phyloP scores from a whole-genome alignment of 1,140 invertebrate genomes.

The Brachionus rotundiformis region DNA sequence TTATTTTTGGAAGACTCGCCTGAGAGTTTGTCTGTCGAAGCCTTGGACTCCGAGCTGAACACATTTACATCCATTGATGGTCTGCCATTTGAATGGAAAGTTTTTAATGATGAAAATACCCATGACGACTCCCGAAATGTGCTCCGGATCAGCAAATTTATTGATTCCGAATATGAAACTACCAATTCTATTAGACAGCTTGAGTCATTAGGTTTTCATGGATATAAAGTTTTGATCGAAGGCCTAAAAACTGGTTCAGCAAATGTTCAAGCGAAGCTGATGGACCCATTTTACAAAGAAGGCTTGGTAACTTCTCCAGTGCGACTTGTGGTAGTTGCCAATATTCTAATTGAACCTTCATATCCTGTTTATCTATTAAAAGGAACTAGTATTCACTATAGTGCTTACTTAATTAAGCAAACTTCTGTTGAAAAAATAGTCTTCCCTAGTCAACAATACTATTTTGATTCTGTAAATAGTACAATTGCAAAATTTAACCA shows the following conservation, averaged over 20 bases:
- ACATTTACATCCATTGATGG: conserved; percentile 41
- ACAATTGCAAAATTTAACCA: not conserved
- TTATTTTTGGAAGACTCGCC: conserved; percentile 48
- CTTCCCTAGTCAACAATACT: conserved; percentile 23
- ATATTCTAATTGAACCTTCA: conserved; percentile 45
- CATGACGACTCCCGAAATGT: not conserved
- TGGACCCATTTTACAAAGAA: conserved; percentile 40
- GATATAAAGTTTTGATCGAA: conserved; percentile 41
- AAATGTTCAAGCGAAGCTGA: conserved; percentile 23
- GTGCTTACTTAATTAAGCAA: conserved; percentile 37
- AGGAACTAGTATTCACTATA: not conserved
- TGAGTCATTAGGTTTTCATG: conserved; percentile 14
- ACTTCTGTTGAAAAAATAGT: conserved; percentile 7
- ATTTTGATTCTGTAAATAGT: not conserved
- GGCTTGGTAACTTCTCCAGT: conserved; percentile 3
- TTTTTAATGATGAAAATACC: not conserved
- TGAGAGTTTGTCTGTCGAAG: conserved; percentile 5
- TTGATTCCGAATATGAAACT: conserved; percentile 22
- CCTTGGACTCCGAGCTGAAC: not conserved
- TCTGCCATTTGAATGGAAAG: conserved; percentile 48
- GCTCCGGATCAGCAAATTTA: not conserved
- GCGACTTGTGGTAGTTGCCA: conserved; percentile 22
- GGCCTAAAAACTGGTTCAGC: conserved; percentile 43
- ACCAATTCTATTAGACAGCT: conserved; percentile 6
- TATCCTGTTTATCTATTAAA: not conserved